phyloP scores from a whole-genome alignment of 1,140 invertebrate species.

The Gonatopus flavifemur region DNA sequence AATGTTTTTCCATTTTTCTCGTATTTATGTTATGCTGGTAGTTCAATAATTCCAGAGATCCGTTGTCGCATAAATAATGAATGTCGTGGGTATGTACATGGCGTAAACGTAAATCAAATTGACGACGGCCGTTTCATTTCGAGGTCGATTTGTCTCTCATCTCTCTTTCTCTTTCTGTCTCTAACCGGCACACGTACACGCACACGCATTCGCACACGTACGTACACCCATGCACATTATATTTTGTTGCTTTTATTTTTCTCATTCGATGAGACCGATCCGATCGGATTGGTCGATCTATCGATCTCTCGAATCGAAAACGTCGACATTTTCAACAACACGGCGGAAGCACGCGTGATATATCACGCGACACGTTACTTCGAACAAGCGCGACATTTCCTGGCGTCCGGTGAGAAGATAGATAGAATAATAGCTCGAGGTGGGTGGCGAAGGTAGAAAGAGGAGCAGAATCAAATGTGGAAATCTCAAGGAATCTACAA shows the following conservation, averaged over 20 bases:
- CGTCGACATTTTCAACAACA: neutral
- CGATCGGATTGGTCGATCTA: too few species aligned
- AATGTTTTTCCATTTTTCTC: too few species aligned
- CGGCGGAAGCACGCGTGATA: slow-evolving; percentile 32
- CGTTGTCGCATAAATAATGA: slow-evolving; percentile 37
- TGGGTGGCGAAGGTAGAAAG: too few species aligned
- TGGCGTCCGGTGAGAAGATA: slow-evolving; percentile 14
- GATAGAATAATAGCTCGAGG: neutral
- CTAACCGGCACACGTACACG: too few species aligned
- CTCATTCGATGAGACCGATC: too few species aligned
- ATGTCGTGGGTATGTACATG: slow-evolving; percentile 16
- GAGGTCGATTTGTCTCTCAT: slow-evolving; percentile 36
- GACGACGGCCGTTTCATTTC: slow-evolving; percentile 38
- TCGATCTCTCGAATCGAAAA: neutral
- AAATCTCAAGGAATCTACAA: too few species aligned
- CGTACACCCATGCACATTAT: too few species aligned
- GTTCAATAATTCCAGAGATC: slow-evolving; percentile 35
- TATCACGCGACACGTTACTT: slow-evolving; percentile 32
- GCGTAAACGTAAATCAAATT: slow-evolving; percentile 32
- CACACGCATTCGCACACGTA: too few species aligned
- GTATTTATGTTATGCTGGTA: too few species aligned
- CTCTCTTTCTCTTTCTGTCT: neutral
- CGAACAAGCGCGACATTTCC: slow-evolving; percentile 27
- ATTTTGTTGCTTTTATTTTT: too few species aligned
- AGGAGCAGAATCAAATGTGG: too few species aligned